Base-by-base conservation (phyloP, 2,888 invertebrate species). In the Amphipyra tragopoginis region DNA sequence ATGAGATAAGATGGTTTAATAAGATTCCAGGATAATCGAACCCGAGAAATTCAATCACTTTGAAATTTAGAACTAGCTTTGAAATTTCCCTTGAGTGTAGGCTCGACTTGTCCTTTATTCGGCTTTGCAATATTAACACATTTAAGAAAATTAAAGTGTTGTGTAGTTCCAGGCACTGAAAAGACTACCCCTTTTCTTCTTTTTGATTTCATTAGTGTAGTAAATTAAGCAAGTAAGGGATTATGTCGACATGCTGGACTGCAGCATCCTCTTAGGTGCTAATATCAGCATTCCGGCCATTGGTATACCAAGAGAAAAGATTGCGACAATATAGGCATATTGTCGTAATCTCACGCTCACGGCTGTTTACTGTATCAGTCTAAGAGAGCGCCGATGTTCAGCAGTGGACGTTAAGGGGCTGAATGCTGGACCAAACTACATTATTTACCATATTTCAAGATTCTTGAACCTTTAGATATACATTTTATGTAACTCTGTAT, bases 41-140 rank as follows among this genome's bases (percentile, higher is more conserved):
- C 76, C 79, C 64, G 15, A 65, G 67, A 73, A 77, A 77, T 77
- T 77, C 72, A 78, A 77, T 78, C 76, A 73, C 64, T 70, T 65
- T 47, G 66, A 75, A 77, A 77, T 78, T 72, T 78, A 59, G 70
- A 75, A 73, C 63, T 72, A 72, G 56, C 59, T 65, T 63, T 57
- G 51, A 48, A 58, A 65, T 58, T 63, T 75, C 72, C 75, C 69
- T 54, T 43, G 75, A 65, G 79, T 60, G 56, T 66, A 55, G 55
- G 45, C 61, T 68, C 59, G 50, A 60, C 39, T 70, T 60, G 53
- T 49, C 60, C 53, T 65, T 59, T 71, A 63, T 54, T 40, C 13
- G n/a, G 52, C 36, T 51, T 51, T 42, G 7, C 26, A 14, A 42
- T 61, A 36, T 53, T 39, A 60, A 65, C 26, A 26, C 39, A n/a